Percentiles rank a stretch among this genome's conserved stretches.
Conservation (phyloP, 2,113 vertebrate species). For the Beaufortia kweichowensis region DNA sequence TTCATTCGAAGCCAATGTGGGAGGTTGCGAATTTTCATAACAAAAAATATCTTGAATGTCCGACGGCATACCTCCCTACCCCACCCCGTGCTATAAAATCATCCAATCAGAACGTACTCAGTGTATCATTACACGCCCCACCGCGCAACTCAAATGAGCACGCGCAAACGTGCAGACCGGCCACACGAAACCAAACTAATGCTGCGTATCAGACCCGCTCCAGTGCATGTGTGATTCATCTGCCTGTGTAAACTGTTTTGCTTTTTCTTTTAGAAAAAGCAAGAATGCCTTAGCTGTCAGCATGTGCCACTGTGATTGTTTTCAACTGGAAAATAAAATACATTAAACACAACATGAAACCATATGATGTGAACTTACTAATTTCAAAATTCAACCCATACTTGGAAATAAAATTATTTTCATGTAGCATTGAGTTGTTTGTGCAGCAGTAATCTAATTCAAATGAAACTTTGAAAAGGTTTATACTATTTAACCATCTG, state of each 20-base stretch:
- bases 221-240: conserved; percentile 43
- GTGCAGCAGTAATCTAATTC: background rate
- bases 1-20: background rate
- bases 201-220: conserved; percentile 42
- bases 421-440: background rate
- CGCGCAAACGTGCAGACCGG: conserved; percentile 51
- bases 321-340: conserved; percentile 49
- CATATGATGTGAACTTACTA: conserved; percentile 48
- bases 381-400: conserved; percentile 44
- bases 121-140: conserved; percentile 59
- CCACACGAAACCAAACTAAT: conserved; percentile 60
- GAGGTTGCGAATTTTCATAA: conserved; percentile 31
- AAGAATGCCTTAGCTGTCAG: conserved; percentile 42
- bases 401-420: conserved; percentile 29
- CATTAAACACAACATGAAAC: conserved; percentile 45
- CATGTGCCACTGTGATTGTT: conserved; percentile 46
- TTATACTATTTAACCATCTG: too few relatives aligned
- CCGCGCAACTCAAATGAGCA: conserved; percentile 65
- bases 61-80: conserved; percentile 3
- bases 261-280: too few relatives aligned
- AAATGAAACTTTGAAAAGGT: too few relatives aligned
- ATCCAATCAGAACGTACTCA: conserved; percentile 62
- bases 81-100: conserved; percentile 53
- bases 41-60: background rate
- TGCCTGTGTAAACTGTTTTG: conserved; percentile 44